A percentile compares a stretch with the other conserved stretches of the same genome.
Conservation (phyloP, 1,140 invertebrate species). For the Drosophila eugracilis region DNA sequence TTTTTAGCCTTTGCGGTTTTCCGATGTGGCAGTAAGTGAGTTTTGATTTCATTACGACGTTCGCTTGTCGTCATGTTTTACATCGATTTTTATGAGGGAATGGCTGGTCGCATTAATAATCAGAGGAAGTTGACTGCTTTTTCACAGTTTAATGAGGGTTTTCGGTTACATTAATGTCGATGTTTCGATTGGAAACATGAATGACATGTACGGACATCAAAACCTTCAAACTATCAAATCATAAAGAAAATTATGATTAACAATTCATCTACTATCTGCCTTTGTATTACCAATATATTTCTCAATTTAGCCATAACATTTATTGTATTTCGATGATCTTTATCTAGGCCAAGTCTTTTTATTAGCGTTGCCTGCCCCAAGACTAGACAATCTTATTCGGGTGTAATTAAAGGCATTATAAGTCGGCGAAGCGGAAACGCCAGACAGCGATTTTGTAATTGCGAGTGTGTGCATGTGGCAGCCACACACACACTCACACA, state of each 20-base stretch:
- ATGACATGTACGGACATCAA: too few relatives aligned
- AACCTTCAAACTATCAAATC: too few relatives aligned
- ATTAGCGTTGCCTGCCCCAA: not conserved
- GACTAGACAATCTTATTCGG: conserved; percentile 7
- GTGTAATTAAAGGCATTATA: conserved; percentile 66
- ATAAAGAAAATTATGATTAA: not conserved
- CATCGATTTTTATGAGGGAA: conserved; percentile 25
- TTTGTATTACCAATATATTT: too few relatives aligned
- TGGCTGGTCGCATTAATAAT: conserved; percentile 15
- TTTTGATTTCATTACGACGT: conserved; percentile 45
- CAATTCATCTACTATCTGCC: too few relatives aligned
- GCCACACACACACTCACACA: too few relatives aligned
- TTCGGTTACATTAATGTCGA: too few relatives aligned
- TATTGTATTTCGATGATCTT: too few relatives aligned
- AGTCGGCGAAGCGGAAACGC: conserved; percentile 41
- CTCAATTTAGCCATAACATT: not conserved
- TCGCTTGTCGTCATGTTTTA: conserved; percentile 33
- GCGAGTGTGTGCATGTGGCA: conserved; percentile 13
- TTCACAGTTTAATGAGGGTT: conserved; percentile 3
- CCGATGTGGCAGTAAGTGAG: conserved; percentile 24
- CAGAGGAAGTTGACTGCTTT: not conserved
- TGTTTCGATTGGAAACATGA: too few relatives aligned
- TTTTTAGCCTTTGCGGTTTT: conserved; percentile 39
- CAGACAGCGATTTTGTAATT: conserved; percentile 52
- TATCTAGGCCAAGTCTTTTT: too few relatives aligned